Percentiles rank a stretch among this genome's conserved stretches.
phyloP scores from a whole-genome alignment of 2,113 vertebrate genomes.

The Microcebus tavaratra region DNA sequence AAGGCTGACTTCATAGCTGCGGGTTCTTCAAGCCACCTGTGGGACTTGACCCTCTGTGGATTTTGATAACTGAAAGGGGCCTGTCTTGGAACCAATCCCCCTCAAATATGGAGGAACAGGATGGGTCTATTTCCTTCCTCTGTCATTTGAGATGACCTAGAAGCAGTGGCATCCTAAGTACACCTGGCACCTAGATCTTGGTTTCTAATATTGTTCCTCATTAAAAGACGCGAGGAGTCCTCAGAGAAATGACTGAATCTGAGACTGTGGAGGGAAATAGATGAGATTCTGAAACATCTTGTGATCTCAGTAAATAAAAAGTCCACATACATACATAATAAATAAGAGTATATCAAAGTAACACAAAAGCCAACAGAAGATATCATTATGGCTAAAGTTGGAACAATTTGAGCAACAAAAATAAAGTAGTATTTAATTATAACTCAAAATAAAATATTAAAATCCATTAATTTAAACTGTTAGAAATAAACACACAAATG shows the following conservation, averaged over 20 bases:
- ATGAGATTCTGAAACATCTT: neutral
- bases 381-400: neutral
- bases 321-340: neutral
- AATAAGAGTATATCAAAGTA: neutral
- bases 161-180: neutral
- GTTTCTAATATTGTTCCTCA: neutral
- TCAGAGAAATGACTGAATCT: neutral
- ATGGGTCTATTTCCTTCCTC: neutral
- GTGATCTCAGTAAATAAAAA: neutral
- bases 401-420: neutral
- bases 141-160: neutral
- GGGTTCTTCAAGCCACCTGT: too few species aligned
- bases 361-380: neutral
- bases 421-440: neutral
- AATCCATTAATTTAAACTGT: neutral
- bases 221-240: neutral
- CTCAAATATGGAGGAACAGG: neutral
- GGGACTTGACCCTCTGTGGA: too few species aligned
- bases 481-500: neutral
- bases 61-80: too few species aligned
- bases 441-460: neutral
- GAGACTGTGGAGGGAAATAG: neutral
- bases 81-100: neutral
- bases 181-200: neutral
- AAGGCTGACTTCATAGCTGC: too few species aligned